Evolutionary conservation across 2,797 vertebrate species (phyloP), one percentile per base, ranked within the genome.

Genomic region (Tangara arthus): DNA sequence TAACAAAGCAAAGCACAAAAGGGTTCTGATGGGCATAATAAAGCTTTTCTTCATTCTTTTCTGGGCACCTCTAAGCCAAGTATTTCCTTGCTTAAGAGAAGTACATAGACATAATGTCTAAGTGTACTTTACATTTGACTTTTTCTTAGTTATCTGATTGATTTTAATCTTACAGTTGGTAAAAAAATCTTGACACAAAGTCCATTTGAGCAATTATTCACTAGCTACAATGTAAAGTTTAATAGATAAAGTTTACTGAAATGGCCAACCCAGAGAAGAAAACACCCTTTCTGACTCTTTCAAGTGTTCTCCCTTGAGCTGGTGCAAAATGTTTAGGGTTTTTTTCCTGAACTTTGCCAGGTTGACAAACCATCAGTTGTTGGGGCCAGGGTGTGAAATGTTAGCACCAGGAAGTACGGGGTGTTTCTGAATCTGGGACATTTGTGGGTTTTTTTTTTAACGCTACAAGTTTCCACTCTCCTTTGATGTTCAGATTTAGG

Each of bases 131-230:
- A 53, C 27, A 14, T 42, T 93, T 89, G 42, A 73, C 65, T 80
- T 86, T 87, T 78, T 76, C 68, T 34, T 89, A 90, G 47, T 92
- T 79, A 69, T 32, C 46, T 24, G n/a, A 64, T 87, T 57, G 65
- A 35, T 90, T 94, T 87, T 78, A 41, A 70, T 64, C 81, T 70
- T 70, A 1, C 17, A 32, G 65, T 42, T 27, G 41, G 28, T 79
- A 64, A 76, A 90, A 68, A 94, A 56, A 93, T 82, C 73, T 87
- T 77, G 86, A 73, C 70, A 26, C 27, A 52, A 85, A 88, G 89
- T 84, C 55, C 41, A 17, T 73, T 73, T 79, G 60, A 79, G 66
- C 2, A 2, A 79, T 82, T 90, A 69, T 27, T 93, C 66, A 23
- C n/a, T 88, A 81, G 46, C 50, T 91, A 5, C 32, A 32, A 1